A percentile compares a stretch with the other conserved stretches of the same genome.
Evolutionary conservation across 2,113 vertebrate genomes (phyloP).

Genomic region (Brachypodius melanocephalos): DNA sequence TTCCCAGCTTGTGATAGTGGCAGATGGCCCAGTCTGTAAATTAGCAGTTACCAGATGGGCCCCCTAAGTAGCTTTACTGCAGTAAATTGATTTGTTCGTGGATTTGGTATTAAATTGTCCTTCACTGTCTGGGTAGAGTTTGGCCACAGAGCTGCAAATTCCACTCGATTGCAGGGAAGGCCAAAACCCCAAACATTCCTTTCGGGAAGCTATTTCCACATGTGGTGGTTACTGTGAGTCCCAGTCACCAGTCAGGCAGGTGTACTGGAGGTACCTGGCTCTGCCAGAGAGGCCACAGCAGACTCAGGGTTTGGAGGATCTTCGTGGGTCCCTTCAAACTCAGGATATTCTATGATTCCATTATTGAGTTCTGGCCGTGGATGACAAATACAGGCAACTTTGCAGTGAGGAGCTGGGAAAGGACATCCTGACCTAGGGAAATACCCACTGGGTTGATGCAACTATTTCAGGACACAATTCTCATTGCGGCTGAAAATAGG

Average conservation of each 20-base stretch:
- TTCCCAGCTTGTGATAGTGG: slow-evolving; percentile 27
- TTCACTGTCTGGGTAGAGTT: slow-evolving; percentile 14
- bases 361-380: neutral
- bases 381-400: neutral
- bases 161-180: neutral
- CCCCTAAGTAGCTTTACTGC: slow-evolving; percentile 64
- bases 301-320: neutral
- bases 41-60: slow-evolving; percentile 65
- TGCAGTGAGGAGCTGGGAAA: neutral
- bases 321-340: neutral
- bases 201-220: neutral
- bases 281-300: neutral
- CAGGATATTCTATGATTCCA: neutral
- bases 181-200: neutral
- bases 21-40: slow-evolving; percentile 66
- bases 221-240: neutral
- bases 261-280: neutral
- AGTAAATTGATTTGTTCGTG: slow-evolving; percentile 59
- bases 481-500: neutral
- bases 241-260: neutral
- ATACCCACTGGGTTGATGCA: neutral
- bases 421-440: neutral
- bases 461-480: neutral
- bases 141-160: neutral
- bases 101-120: slow-evolving; percentile 58